Evolutionary conservation across 2,888 invertebrate genomes (phyloP), one percentile per base, ranked within the genome.

Genomic region (Caenorhabditis wallacei): DNA sequence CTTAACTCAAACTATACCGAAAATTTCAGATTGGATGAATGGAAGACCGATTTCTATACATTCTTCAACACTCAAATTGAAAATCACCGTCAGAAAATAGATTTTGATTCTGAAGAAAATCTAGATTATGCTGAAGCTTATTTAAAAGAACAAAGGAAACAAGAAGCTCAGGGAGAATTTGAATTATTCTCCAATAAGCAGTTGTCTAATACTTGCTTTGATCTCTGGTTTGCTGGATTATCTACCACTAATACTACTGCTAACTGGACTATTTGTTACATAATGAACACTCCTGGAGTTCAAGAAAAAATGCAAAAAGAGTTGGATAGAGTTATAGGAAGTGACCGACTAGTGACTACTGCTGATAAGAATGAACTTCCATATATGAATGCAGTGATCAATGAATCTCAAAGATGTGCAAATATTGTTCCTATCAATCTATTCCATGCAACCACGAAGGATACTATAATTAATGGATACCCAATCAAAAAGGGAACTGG

Each of bases 251-350:
- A 78, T 16, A 61, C 76, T 11, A 79, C 78, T n/a, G 48, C 56
- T 0, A 82, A 81, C 26, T 82, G 81, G 81, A 51, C 51, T 1
- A 57, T 82, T 10, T 54, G 35, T 20, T 82, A 76, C 35, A 40
- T 70, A 16, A 26, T 82, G 56, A 76, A 82, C 26, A 35, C 72
- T 26, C 81, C 76, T 2, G 63, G 56, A 16, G 78, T 82, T 4
- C 86, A 84, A 53, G 75, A 82, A 30, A 85, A 75, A 24, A 51
- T 86, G 18, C 84, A 85, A 48, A 83, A 82, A 22, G 87, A 87
- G 63, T 10, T 87, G 64, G 78, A 82, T 30, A 40, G 70, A 18
- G 82, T 84, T 0, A 69, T 86, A 2, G 86, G 86, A 40, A 63
- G 72, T n/a, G 87, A 87, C 22, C 64, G 84, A 11, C 24, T 84